Base-by-base conservation (phyloP, 2,888 invertebrate species). In the Agriotes lineatus region DNA sequence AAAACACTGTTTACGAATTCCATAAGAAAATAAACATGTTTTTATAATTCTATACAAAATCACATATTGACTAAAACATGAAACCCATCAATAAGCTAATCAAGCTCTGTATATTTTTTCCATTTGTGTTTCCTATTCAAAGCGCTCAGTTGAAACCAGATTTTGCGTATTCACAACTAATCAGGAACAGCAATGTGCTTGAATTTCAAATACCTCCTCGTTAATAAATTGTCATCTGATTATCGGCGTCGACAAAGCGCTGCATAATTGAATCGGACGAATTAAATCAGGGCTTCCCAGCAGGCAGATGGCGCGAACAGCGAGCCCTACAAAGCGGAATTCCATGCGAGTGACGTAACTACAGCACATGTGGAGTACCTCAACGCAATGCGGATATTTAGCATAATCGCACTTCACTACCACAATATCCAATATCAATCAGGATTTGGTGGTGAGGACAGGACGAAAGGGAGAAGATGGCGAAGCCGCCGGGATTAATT, bases 241-340 rank as follows among this genome's bases (percentile, higher is more conserved):
- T 20, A 22, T n/a, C n/a, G 10, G 19, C 48, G 25, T 19, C 14
- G n/a, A 25, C 18, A 48, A 19, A 20, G 48, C 2, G 22, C 12
- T n/a, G 48, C 5, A 48, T 48, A 48, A 48, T 48, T 48, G 48
- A 48, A 48, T 22, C 48, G 10, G 6, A 25, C 12, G 6, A 9
- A 48, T 20, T 48, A 48, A 48, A 48, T 48, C 48, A 48, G 22
- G 12, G 20, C 12, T 25, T 7, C 7, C 25, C 25, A 7, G 25
- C 7, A 48, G 48, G 25, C 48, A 25, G 22, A 25, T 48, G 48
- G 20, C 12, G 19, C 12, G 9, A 22, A 48, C 20, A 4, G 18
- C 2, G 16, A 4, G 44, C 12, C n/a, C 6, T 48, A 48, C 19
- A 10, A 22, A 48, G 25, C 48, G 48, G 48, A 48, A 48, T 48